Evolutionary conservation across 2,888 invertebrate genomes (phyloP).

Genomic region (Bugulina stolonifera): DNA sequence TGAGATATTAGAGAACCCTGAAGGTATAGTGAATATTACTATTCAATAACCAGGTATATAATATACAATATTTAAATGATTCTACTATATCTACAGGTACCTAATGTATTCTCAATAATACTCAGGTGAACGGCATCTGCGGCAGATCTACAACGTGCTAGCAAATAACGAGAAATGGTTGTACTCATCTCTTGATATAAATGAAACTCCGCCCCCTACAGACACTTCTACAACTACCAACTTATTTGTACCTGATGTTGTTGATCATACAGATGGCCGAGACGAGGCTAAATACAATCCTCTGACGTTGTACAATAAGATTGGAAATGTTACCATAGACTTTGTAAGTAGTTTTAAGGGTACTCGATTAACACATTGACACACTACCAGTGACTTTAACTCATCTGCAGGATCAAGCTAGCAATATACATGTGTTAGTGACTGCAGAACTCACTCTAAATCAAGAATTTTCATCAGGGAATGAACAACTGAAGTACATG

Average conservation of each 20-base stretch:
- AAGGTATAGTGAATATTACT: too few species aligned
- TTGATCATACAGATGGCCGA: slow-evolving; percentile 13
- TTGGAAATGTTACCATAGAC: slow-evolving; percentile 39
- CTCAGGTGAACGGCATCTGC: slow-evolving; percentile 34
- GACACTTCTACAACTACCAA: not conserved
- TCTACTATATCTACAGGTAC: slow-evolving; percentile 29
- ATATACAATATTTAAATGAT: too few species aligned
- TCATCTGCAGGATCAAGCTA: too few species aligned
- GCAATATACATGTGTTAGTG: too few species aligned
- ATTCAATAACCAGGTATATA: too few species aligned
- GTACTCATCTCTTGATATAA: slow-evolving; percentile 41
- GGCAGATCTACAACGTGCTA: slow-evolving; percentile 37
- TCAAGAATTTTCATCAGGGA: too few species aligned
- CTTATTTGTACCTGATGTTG: slow-evolving; percentile 8
- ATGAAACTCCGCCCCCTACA: slow-evolving; percentile 32
- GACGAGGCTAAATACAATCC: slow-evolving; percentile 32
- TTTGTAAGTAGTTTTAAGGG: too few species aligned
- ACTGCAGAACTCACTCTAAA: too few species aligned
- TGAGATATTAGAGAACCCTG: not conserved
- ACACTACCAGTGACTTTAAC: too few species aligned
- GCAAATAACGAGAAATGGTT: slow-evolving; percentile 44
- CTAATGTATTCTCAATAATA: not conserved
- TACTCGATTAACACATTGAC: too few species aligned
- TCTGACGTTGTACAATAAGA: slow-evolving; percentile 35
- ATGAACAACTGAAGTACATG: too few species aligned